Evolutionary conservation across 1,140 invertebrate species (phyloP), one percentile per base, ranked within the genome.

Genomic region (Hylaeus anthracinus): DNA sequence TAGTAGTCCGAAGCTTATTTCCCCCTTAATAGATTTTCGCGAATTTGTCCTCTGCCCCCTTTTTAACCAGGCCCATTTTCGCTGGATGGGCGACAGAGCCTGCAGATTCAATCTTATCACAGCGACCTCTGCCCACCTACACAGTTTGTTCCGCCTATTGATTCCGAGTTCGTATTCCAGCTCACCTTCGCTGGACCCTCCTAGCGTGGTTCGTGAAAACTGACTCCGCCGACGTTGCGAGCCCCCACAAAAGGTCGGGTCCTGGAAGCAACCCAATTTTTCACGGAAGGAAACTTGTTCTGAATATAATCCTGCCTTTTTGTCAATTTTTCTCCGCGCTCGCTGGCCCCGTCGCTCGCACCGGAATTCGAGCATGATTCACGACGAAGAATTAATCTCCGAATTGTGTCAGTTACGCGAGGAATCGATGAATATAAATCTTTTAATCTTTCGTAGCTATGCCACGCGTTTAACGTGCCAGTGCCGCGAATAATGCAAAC

Each of bases 71-170:
- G 37, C 61, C 69, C 80, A 67, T 66, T 72, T 66, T 79, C 61
- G 55, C 66, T 82, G 73, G 80, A 53, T 79, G 55, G 70, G 77
- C 75, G 61, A 70, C 76, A 67, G 56, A 88, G 74, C 86, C 86
- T 88, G 87, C 87, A 88, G 88, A 88, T 88, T 88, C 84, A 88
- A 88, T 88, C 87, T 88, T 84, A 82, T 79, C 81, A 26, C 26
- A 70, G 71, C 75, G 84, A 82, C 84, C 84, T 88, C 72, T 85
- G 84, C 63, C 79, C 67, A 83, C 80, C 86, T 85, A 85, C 83
- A 86, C 60, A 88, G 86, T 88, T 88, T 88, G 86, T 88, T 88
- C 86, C 86, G 86, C 86, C 86, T 88, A 88, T 88, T 87, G 86
- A 88, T 88, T 87, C 86, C 72, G 61, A 75, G 69, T 84, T 77